Base-by-base conservation (phyloP, 2,888 invertebrate species). In the Caenorhabditis becei region DNA sequence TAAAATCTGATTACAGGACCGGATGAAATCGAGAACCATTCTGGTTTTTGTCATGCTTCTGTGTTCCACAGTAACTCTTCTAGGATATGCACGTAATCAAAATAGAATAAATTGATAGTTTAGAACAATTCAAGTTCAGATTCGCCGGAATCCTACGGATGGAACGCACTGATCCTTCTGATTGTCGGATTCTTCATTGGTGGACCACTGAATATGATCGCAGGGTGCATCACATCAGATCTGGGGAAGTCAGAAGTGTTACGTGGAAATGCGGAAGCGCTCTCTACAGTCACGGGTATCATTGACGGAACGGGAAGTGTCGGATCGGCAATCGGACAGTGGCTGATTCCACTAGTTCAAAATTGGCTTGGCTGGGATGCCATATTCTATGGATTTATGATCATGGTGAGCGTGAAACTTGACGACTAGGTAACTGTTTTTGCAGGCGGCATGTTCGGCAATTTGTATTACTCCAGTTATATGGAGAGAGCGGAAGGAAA, bases 251-350 rank as follows among this genome's bases (percentile, higher is more conserved):
- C 87, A 11, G 79, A 79, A n/a, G 82, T 81, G 24, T 54, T 87
- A 10, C 66, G 89, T 58, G 92, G 91, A 14, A 92, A 91, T 81
- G 89, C 91, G 51, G 92, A 91, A 77, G 92, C 92, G 2, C 81
- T 92, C 61, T 90, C 92, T 1, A 92, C 92, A 3, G 92, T 92
- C 16, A 92, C 92, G 11, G 92, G 92, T 7, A 84, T 87, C 4
- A 83, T 87, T 91, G 86, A 86, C 70, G 86, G 86, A 37, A 75
- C 92, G 26, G 92, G 92, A 28, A 92, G 92, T 88, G 86, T 91
- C 59, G 92, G 92, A 16, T 92, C 92, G 3, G 92, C 92, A 16
- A 83, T 92, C 47, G 92, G 92, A 7, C 92, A 92, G 89, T 91
- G 92, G 49, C 24, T 84, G 54, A 91, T 92, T n/a, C 92, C 92